Percentiles rank a stretch among this genome's conserved stretches.
phyloP scores from a whole-genome alignment of 2,797 vertebrate species.

The Gymnoscopelus microlampas region DNA sequence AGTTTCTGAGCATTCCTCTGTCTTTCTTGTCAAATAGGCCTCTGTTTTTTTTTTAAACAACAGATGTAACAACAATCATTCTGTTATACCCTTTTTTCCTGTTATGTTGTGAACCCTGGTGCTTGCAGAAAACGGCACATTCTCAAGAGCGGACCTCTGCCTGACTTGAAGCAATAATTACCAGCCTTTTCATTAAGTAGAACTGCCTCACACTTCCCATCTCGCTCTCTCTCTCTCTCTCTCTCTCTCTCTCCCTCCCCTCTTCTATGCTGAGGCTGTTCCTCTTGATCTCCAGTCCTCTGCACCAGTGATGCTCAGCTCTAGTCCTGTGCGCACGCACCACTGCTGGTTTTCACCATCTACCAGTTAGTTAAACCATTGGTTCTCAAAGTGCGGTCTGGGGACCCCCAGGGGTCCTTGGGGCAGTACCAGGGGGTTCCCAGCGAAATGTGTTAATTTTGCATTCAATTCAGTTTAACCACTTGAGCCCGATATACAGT shows the following conservation, averaged over 20 bases:
- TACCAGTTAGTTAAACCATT: too few relatives aligned
- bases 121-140: constrained; percentile 27
- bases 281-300: constrained; percentile 21
- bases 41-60: background rate
- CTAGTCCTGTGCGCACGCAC: too few relatives aligned
- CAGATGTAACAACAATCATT: constrained; percentile 43
- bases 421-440: too few relatives aligned
- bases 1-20: constrained; percentile 25
- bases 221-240: background rate
- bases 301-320: too few relatives aligned
- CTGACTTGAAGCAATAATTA: constrained; percentile 60
- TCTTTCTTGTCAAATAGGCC: constrained; percentile 1
- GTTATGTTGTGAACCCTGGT: constrained; percentile 46
- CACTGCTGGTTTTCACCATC: too few relatives aligned
- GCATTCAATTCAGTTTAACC: too few relatives aligned
- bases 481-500: too few relatives aligned
- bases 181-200: constrained; percentile 32
- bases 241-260: background rate
- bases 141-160: constrained; percentile 3
- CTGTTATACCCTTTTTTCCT: background rate
- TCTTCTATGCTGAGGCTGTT: constrained; percentile 41
- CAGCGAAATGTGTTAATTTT: too few relatives aligned
- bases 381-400: too few relatives aligned
- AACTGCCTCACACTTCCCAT: constrained; percentile 9
- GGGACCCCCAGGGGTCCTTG: too few relatives aligned